Conservation (phyloP, 2,888 invertebrate species). For the Drosophila atripex region DNA sequence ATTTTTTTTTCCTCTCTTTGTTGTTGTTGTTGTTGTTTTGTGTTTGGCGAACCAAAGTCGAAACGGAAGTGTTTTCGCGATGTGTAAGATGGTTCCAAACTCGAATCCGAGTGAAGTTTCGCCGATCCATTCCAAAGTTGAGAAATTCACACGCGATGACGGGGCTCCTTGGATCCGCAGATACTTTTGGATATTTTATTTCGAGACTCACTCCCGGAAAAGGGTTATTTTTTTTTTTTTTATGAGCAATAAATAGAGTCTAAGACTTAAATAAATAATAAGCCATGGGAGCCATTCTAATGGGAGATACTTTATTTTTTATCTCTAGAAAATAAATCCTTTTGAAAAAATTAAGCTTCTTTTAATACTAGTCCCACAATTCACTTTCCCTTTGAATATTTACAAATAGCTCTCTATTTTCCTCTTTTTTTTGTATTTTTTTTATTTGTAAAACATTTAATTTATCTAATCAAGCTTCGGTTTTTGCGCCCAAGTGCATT, state of each 20-base stretch:
- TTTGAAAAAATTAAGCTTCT: not conserved
- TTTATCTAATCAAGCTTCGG: not conserved
- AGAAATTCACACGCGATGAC: slow-evolving; percentile 62
- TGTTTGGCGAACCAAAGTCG: slow-evolving; percentile 34
- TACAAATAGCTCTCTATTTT: not conserved
- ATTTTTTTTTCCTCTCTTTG: no score
- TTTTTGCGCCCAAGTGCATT: not conserved
- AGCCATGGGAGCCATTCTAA: no score
- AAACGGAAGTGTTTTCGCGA: slow-evolving; percentile 75
- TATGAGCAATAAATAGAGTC: no score
- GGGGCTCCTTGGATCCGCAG: slow-evolving; percentile 21
- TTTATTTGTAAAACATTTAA: not conserved
- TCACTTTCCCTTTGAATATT: not conserved
- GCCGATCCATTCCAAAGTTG: slow-evolving; percentile 7
- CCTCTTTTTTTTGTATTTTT: not conserved
- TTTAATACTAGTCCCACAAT: no score
- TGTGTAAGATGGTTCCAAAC: slow-evolving; percentile 63
- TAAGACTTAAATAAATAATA: no score
- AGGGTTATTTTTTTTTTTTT: not conserved
- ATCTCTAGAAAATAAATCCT: not conserved
- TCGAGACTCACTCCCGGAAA: not conserved
- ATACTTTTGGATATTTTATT: not conserved
- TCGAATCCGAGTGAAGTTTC: slow-evolving; percentile 11
- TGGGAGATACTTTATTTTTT: no score
- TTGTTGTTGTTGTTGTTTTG: no score